Percentiles rank a stretch among this genome's conserved stretches.
These are phyloP conservation scores for Malacosoma neustria DNA, from an alignment of 2,888 invertebrate species.

Conservation along the genomic window DNA sequence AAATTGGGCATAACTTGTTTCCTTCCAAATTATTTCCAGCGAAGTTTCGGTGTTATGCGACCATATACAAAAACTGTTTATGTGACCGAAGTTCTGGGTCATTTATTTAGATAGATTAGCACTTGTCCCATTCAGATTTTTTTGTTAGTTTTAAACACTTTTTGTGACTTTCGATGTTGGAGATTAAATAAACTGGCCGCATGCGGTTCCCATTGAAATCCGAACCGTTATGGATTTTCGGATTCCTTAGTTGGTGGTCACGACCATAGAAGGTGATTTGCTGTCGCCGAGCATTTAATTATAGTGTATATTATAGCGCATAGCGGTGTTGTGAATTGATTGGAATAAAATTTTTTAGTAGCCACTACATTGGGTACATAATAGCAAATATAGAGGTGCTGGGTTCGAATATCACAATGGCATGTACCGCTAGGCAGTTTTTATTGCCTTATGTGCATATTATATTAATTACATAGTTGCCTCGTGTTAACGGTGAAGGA, in stretches of 20 bases:
- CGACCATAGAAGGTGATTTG: conserved; percentile 14
- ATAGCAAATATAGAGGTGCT: too few relatives aligned
- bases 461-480: too few relatives aligned
- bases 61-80: background rate
- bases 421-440: too few relatives aligned
- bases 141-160: conserved; percentile 18
- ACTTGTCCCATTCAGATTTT: conserved; percentile 29
- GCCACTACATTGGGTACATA: background rate
- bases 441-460: too few relatives aligned
- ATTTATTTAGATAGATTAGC: conserved; percentile 25
- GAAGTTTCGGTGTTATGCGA: too few relatives aligned
- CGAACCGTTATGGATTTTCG: conserved; percentile 28
- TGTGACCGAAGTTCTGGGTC: conserved; percentile 17
- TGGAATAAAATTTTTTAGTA: background rate
- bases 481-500: too few relatives aligned
- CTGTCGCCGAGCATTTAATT: conserved; percentile 9
- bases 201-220: conserved; percentile 41
- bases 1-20: conserved; percentile 14
- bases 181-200: conserved; percentile 31
- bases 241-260: conserved; percentile 40
- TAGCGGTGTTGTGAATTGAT: background rate
- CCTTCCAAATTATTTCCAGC: conserved; percentile 29
- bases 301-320: background rate
- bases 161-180: conserved; percentile 25
- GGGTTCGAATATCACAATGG: too few relatives aligned